Conservation (phyloP, 2,888 invertebrate species). For the Frankliniella fusca region DNA sequence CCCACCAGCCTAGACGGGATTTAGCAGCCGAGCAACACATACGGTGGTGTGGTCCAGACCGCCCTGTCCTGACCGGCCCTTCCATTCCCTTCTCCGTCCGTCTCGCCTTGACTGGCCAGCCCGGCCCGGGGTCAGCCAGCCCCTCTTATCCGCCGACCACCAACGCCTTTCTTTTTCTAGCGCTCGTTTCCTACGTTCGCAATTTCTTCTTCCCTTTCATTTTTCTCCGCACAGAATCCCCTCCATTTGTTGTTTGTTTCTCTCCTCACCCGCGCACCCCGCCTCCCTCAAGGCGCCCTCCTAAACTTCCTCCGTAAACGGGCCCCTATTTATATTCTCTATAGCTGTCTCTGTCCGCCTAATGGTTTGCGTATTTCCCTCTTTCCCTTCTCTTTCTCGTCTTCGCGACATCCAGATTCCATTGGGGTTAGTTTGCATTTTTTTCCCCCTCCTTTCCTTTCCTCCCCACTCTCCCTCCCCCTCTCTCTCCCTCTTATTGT, state of each 20-base stretch:
- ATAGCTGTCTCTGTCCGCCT: background rate
- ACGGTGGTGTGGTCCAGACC: background rate
- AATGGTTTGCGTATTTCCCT: slow-evolving; percentile 27
- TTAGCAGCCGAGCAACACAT: background rate
- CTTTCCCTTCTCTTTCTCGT: background rate
- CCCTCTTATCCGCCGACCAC: background rate
- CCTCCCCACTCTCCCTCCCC: background rate
- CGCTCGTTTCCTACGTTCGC: background rate
- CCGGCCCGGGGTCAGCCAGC: background rate
- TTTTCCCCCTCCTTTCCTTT: background rate
- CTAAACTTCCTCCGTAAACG: slow-evolving; percentile 14
- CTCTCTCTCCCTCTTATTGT: background rate
- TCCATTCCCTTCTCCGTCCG: background rate
- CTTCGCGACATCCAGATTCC: slow-evolving; percentile 3
- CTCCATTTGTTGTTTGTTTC: slow-evolving; percentile 5
- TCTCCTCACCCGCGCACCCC: background rate
- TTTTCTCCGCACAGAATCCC: background rate
- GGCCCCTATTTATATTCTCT: slow-evolving; percentile 8
- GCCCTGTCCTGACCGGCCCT: no score
- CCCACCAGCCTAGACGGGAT: background rate
- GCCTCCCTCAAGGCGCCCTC: background rate
- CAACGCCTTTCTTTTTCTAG: background rate
- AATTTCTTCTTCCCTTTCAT: background rate
- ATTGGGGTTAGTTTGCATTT: background rate
- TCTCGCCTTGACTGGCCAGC: background rate